Evolutionary conservation across 2,888 invertebrate species (phyloP).

Genomic region (Parascotia fuliginaria): DNA sequence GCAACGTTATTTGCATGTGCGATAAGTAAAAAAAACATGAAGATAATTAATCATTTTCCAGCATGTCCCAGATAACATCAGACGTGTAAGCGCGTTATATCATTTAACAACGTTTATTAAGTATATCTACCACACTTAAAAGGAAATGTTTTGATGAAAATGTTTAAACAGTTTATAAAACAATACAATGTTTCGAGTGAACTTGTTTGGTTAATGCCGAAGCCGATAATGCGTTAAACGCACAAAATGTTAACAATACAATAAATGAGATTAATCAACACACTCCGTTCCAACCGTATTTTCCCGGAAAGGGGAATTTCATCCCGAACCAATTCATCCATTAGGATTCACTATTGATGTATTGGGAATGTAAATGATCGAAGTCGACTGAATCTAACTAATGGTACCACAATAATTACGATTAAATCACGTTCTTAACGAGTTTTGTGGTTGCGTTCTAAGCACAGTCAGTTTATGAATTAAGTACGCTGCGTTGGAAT

Average conservation of each 20-base stretch:
- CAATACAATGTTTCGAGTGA: neutral
- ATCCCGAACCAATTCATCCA: conserved; percentile 17
- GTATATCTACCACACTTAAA: conserved; percentile 9
- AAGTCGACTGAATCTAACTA: conserved; percentile 9
- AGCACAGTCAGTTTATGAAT: conserved; percentile 35
- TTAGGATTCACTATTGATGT: conserved; percentile 23
- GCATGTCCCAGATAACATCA: conserved; percentile 19
- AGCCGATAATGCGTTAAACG: conserved; percentile 1
- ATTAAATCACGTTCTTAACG: conserved; percentile 11
- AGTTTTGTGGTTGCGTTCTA: conserved; percentile 24
- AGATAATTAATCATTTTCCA: conserved; percentile 23
- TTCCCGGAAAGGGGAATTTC: conserved; percentile 16
- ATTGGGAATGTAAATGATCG: conserved; percentile 27
- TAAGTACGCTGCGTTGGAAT: conserved; percentile 46
- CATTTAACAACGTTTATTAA: conserved; percentile 10
- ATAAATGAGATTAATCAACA: conserved; percentile 24
- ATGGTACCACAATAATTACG: conserved; percentile 14
- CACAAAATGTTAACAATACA: conserved; percentile 11
- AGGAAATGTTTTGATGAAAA: conserved; percentile 1
- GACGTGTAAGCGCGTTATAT: conserved; percentile 3
- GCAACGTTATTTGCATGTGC: conserved; percentile 10
- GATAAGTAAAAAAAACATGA: conserved; percentile 11
- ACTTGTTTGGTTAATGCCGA: neutral
- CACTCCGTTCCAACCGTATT: conserved; percentile 16
- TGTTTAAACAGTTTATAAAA: neutral